Evolutionary conservation across 2,113 vertebrate species (phyloP).

Genomic region (Podarcis raffonei): DNA sequence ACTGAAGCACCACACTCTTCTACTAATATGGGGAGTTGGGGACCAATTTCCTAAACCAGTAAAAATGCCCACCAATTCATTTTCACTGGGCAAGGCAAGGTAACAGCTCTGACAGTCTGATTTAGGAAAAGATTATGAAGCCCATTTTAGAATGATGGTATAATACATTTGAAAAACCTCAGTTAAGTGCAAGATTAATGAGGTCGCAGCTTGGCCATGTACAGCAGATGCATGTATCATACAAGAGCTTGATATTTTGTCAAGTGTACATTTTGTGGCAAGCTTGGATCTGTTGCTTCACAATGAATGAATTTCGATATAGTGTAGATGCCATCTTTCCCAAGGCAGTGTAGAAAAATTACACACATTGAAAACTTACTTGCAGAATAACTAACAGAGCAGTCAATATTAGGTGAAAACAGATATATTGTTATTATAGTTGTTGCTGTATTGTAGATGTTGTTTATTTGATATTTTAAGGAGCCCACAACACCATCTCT

Average conservation of each 20-base stretch:
- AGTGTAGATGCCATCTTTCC: neutral
- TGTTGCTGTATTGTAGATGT: neutral
- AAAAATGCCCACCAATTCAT: neutral
- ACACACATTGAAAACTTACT: too few relatives aligned
- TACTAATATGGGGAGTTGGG: neutral
- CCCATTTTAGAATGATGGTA: neutral
- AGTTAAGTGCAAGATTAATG: neutral
- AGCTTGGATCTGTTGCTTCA: neutral
- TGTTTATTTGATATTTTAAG: neutral
- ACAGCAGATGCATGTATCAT: neutral
- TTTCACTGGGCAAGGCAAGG: neutral
- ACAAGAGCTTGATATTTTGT: neutral
- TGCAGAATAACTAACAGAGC: too few relatives aligned
- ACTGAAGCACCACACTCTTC: too few relatives aligned
- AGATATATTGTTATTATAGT: too few relatives aligned
- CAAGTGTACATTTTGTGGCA: neutral
- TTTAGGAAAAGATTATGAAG: neutral
- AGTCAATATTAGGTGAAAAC: too few relatives aligned
- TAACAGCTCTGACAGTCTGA: neutral
- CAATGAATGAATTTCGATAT: neutral
- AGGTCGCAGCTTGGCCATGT: neutral
- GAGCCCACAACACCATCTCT: neutral
- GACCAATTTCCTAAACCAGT: neutral
- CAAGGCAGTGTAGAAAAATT: too few relatives aligned
- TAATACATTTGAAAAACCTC: neutral